Conservation (phyloP, 2,888 invertebrate genomes). For the Nipponacmea schrenckii region DNA sequence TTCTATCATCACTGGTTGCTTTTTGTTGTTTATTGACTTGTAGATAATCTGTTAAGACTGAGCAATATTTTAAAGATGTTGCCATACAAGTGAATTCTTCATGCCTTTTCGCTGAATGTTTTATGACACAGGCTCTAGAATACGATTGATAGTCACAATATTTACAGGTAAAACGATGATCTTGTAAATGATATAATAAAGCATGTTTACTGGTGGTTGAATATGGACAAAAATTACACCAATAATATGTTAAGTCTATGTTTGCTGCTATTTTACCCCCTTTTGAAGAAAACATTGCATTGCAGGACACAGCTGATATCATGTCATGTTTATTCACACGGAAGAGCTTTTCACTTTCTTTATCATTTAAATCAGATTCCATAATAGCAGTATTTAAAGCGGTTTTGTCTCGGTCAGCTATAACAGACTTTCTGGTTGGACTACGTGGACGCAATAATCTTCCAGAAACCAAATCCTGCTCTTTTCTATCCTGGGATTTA, state of each 20-base stretch:
- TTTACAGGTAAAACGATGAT: constrained; percentile 57
- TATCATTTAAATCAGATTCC: constrained; percentile 39
- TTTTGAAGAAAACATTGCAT: constrained; percentile 38
- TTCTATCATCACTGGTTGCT: constrained; percentile 15
- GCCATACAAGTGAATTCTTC: constrained; percentile 42
- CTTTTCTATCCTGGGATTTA: background rate
- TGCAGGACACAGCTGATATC: constrained; percentile 51
- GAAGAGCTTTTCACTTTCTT: constrained; percentile 33
- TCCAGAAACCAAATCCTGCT: constrained; percentile 14
- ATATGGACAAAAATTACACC: constrained; percentile 59
- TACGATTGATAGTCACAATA: constrained; percentile 55
- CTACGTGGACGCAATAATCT: constrained; percentile 39
- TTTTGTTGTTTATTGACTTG: constrained; percentile 25
- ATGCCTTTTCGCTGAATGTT: constrained; percentile 48
- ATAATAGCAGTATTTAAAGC: constrained; percentile 42
- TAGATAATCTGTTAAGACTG: constrained; percentile 47
- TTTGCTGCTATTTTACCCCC: constrained; percentile 40
- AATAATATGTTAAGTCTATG: constrained; percentile 47
- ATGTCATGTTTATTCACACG: constrained; percentile 43
- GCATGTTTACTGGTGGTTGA: constrained; percentile 42
- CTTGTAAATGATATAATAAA: constrained; percentile 48
- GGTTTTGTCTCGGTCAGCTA: constrained; percentile 37
- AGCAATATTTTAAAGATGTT: constrained; percentile 44
- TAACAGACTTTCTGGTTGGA: constrained; percentile 39
- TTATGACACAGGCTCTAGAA: constrained; percentile 51